A percentile compares a stretch with the other conserved stretches of the same genome.
Evolutionary conservation across 2,888 invertebrate genomes (phyloP).

Genomic region (Dryadula phaetusa): DNA sequence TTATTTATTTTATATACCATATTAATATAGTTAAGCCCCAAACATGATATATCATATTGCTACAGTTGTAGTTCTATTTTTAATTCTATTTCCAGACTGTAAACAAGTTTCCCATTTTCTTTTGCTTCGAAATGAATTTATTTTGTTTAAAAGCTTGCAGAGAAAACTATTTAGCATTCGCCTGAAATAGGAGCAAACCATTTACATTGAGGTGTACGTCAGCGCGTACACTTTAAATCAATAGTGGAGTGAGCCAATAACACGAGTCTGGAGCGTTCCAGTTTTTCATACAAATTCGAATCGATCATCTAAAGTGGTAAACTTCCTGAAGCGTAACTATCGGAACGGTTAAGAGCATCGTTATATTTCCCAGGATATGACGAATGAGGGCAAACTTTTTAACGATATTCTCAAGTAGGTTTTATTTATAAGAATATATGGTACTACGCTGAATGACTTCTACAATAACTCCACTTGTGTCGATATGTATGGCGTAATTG

Average conservation of each 20-base stretch:
- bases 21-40: no score
- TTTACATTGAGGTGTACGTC: slow-evolving; percentile 3
- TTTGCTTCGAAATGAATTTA: neutral
- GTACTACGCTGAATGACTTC: neutral
- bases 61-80: neutral
- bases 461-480: neutral
- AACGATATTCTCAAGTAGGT: slow-evolving; percentile 30
- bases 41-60: no score
- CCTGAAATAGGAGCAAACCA: neutral
- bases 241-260: slow-evolving; percentile 16
- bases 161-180: neutral
- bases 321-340: slow-evolving; percentile 30
- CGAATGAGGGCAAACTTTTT: slow-evolving; percentile 36
- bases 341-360: slow-evolving; percentile 29
- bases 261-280: slow-evolving; percentile 13
- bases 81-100: neutral
- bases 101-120: no score
- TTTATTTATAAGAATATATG: slow-evolving; percentile 24
- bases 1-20: no score
- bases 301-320: slow-evolving; percentile 26
- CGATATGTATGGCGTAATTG: neutral
- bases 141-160: neutral
- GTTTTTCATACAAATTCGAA: slow-evolving; percentile 24
- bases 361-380: slow-evolving; percentile 32
- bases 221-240: slow-evolving; percentile 5